Base-by-base conservation (phyloP, 1,140 invertebrate genomes). In the Calephelis virginiensis region DNA sequence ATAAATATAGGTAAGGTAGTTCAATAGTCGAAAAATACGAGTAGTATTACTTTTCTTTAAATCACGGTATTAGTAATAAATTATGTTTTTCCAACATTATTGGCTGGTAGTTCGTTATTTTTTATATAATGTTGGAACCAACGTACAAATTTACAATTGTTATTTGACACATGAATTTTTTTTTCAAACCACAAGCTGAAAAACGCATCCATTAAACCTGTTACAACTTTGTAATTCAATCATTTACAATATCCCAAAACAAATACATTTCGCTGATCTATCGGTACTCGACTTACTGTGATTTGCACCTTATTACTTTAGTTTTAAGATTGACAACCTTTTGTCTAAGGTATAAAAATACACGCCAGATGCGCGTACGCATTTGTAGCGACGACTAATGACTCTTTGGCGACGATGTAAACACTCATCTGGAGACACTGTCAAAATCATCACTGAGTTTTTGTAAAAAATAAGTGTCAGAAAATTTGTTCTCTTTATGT, bases 371-470 rank as follows among this genome's bases (percentile, higher is more conserved):
- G 71, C 64, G 70, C 64, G 43, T 37, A 63, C 69, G 71, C 66
- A 72, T 66, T 67, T 65, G 71, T 72, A 72, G 61, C 75, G 83
- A 79, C 82, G 81, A 90, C 88, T 90, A 89, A 90, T 90, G 88
- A 88, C 77, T 79, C 66, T 79, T 71, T 73, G 76, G 82, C 73
- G 88, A 85, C 80, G 88, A 89, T 82, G 83, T 86, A 82, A 85
- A 84, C 82, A 87, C 82, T 87, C 83, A 76, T 74, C 84, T 76
- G 72, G 66, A 73, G 70, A 73, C 66, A 67, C 78, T 86, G 87
- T 87, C 85, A 84, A 78, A 86, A 77, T 75, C 78, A 83, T 86
- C 81, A 85, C 71, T 61, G 71, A 72, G 65, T 71, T 73, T 67
- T 47, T 69, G 71, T 60, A 73, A 53, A 73, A 77, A 86, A 81